Evolutionary conservation across 1,140 invertebrate genomes (phyloP), one percentile per base, ranked within the genome.

Genomic region (Copidosoma floridanum): DNA sequence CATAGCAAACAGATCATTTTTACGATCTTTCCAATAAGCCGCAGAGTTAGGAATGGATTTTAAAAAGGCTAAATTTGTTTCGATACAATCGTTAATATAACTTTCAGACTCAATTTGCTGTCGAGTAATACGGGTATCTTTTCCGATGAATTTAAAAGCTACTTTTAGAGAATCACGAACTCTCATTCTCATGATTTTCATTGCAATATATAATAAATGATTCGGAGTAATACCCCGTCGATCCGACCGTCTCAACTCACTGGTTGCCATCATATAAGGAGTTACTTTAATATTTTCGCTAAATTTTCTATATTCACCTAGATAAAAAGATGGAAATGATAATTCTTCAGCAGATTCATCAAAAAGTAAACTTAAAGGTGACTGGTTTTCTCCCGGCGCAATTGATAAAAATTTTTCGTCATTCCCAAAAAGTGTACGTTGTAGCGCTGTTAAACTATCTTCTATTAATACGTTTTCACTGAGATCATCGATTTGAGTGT

Each of bases 1-100:
- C 65, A 71, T 72, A 14, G 69, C 71, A 54, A 80, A 77, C 10
- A 80, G 62, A 65, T 79, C 76, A 64, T 63, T 69, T 69, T 80
- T 78, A 8, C 61, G 44, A 20, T 70, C 58, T 21, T 46, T 11
- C 69, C 75, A 76, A 69, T 74, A 73, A 26, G 46, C 37, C 50
- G 38, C 62, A 4, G 64, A 66, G 47, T 69, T 67, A 3, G 61
- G 63, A 20, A 68, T 54, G 16, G 48, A 56, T 38, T 37, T 61
- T 4, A 70, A 18, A 44, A 68, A 69, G 7, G 65, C 59, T 11
- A 66, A 47, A 64, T 68, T 70, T 1, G 16, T 61, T 64, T 68
- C 54, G 27, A 66, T 38, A 44, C 61, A 71, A 21, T 52, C 26
- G 14, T 68, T 18, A n/a, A 66, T 41, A 26, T 57, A 68, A 14